These are phyloP conservation scores for Linnaemya vulpina DNA, from an alignment of 2,888 invertebrate genomes.

Conservation along the genomic window DNA sequence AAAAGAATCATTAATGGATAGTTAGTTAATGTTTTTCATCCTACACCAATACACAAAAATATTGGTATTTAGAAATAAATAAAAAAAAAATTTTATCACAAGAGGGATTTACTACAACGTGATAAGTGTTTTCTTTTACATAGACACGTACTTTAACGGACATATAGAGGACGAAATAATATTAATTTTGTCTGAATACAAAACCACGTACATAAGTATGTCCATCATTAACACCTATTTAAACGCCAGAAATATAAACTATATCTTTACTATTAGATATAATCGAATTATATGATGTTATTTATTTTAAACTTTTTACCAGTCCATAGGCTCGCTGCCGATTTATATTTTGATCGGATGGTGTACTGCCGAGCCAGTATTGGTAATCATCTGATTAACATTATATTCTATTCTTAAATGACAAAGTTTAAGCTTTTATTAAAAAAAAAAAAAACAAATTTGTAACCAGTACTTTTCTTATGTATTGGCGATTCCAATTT, in stretches of 20 bases:
- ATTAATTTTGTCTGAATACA: background rate
- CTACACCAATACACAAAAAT: background rate
- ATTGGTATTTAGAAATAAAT: background rate
- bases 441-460: too few species aligned
- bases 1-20: background rate
- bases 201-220: too few species aligned
- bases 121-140: background rate
- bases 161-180: background rate
- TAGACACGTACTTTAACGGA: background rate
- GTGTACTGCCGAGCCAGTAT: too few species aligned
- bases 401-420: too few species aligned
- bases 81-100: background rate
- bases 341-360: too few species aligned
- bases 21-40: background rate
- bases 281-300: background rate
- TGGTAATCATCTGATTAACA: too few species aligned
- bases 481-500: too few species aligned
- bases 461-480: too few species aligned
- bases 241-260: background rate
- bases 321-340: too few species aligned
- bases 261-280: background rate
- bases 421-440: too few species aligned
- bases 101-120: background rate
- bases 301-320: background rate
- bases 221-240: background rate